Percentiles rank a stretch among this genome's conserved stretches.
Evolutionary conservation across 2,797 vertebrate species (phyloP).

Genomic region (Spea hammondii): DNA sequence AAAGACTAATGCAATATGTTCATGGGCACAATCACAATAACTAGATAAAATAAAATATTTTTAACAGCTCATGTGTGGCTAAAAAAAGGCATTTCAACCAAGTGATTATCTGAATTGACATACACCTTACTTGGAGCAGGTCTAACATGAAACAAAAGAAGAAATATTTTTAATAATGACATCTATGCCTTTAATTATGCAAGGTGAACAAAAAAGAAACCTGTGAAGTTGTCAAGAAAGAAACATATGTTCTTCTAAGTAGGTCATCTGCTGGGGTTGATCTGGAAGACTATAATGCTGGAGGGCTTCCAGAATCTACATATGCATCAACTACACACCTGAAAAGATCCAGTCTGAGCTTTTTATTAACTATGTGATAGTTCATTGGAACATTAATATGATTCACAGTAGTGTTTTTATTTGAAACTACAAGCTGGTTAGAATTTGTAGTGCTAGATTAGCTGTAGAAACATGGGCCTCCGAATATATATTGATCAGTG

Average conservation of each 20-base stretch:
- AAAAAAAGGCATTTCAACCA: background rate
- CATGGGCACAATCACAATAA: background rate
- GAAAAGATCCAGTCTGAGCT: background rate
- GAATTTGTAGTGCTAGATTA: too few species aligned
- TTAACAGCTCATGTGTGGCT: background rate
- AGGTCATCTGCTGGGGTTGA: background rate
- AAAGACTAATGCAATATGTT: background rate
- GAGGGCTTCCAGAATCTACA: constrained; percentile 1
- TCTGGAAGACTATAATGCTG: constrained; percentile 1
- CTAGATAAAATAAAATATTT: background rate
- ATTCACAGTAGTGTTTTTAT: background rate
- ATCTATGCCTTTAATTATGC: background rate
- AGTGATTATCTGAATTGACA: background rate
- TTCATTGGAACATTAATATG: background rate
- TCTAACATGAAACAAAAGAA: background rate
- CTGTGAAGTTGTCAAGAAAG: background rate
- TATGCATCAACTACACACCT: constrained; percentile 6
- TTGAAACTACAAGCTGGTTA: background rate
- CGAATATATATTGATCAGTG: too few species aligned
- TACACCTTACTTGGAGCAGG: background rate
- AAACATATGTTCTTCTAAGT: background rate
- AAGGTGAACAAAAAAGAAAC: background rate
- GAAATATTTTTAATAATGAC: background rate
- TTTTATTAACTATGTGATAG: background rate
- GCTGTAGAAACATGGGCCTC: too few species aligned